These are phyloP conservation scores for Melanostigma gelatinosum DNA, from an alignment of 2,113 vertebrate genomes.

Conservation along the genomic window DNA sequence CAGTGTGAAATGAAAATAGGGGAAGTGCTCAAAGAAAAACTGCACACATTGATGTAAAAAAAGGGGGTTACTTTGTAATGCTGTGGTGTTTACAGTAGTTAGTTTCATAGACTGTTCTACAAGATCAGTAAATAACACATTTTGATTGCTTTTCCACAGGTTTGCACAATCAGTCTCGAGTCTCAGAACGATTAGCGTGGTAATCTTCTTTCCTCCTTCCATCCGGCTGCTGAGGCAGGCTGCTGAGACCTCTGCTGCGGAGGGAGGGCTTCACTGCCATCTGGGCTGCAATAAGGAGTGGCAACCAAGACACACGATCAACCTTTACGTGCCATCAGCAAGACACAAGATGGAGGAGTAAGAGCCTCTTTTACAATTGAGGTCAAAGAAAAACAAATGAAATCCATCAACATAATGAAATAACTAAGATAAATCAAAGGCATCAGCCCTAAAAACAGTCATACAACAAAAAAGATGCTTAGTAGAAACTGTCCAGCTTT, in stretches of 20 bases:
- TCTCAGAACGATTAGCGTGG: conserved; percentile 41
- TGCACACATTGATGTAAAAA: neutral
- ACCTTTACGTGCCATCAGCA: conserved; percentile 7
- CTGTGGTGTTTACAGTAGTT: neutral
- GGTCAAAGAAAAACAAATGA: neutral
- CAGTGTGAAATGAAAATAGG: neutral
- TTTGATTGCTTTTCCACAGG: conserved; percentile 42
- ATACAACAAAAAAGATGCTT: neutral
- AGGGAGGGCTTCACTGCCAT: conserved; percentile 64
- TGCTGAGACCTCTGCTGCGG: conserved; percentile 61
- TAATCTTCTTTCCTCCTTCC: conserved; percentile 57
- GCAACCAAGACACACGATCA: conserved; percentile 29
- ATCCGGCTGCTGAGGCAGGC: conserved; percentile 61
- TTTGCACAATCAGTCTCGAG: conserved; percentile 35
- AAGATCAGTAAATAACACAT: conserved; percentile 7
- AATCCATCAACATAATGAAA: conserved; percentile 18
- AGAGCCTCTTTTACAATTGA: neutral
- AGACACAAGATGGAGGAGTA: neutral
- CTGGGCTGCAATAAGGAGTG: conserved; percentile 70
- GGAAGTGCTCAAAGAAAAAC: neutral
- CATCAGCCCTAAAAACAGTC: neutral
- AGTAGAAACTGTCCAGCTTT: conserved; percentile 6
- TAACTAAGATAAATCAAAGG: conserved; percentile 23
- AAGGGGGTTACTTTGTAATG: neutral
- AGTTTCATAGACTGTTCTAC: neutral